Evolutionary conservation across 1,140 invertebrate species (phyloP).

Genomic region (Carposina sasakii): DNA sequence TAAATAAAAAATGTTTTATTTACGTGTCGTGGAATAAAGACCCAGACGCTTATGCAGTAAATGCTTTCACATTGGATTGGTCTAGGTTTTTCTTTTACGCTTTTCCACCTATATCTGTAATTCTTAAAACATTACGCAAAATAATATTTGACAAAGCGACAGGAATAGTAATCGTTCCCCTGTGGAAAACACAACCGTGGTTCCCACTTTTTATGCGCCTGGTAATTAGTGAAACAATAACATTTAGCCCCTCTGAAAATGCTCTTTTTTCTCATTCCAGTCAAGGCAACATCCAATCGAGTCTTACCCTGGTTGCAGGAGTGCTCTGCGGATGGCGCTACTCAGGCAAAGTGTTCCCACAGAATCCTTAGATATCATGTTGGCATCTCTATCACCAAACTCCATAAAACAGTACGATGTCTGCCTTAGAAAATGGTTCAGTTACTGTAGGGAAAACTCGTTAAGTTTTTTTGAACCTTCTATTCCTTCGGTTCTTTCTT

Average conservation of each 20-base stretch:
- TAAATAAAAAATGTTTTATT: conserved; percentile 4
- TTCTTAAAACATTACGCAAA: conserved; percentile 10
- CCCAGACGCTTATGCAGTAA: conserved; percentile 3
- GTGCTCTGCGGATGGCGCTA: neutral
- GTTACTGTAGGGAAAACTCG: neutral
- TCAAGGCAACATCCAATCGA: neutral
- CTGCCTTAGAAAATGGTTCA: neutral
- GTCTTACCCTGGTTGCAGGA: conserved; percentile 1
- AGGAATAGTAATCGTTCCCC: conserved; percentile 21
- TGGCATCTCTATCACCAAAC: neutral
- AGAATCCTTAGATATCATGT: neutral
- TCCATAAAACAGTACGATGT: conserved; percentile 1
- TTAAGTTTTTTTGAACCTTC: neutral
- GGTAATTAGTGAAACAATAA: neutral
- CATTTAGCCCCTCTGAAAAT: neutral
- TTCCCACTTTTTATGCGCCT: neutral
- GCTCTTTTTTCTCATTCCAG: neutral
- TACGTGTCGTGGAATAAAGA: conserved; percentile 11
- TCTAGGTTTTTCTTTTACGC: conserved; percentile 5
- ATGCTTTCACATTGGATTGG: conserved; percentile 10
- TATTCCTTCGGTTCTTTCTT: neutral
- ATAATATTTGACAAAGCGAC: conserved; percentile 14
- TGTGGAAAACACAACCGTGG: neutral
- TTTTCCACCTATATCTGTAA: conserved; percentile 12
- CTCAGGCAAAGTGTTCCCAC: neutral